These are phyloP conservation scores for Nebria ingens DNA, from an alignment of 1,140 invertebrate genomes.

Conservation along the genomic window DNA sequence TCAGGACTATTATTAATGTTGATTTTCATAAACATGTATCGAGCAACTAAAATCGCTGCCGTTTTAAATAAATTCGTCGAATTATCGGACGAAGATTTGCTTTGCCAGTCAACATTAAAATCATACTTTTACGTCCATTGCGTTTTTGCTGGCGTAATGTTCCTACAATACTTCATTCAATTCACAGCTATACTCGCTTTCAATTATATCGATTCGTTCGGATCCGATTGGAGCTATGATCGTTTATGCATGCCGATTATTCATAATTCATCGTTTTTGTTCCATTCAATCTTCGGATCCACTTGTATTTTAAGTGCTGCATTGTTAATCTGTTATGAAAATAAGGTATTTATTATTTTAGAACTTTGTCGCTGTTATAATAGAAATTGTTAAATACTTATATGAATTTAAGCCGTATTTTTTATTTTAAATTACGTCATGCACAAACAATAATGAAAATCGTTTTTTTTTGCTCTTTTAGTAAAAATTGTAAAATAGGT, in stretches of 20 bases:
- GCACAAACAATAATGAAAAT: too few relatives aligned
- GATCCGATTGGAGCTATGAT: neutral
- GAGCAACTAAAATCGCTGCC: neutral
- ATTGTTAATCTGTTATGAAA: neutral
- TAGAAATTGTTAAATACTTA: too few relatives aligned
- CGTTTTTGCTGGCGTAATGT: neutral
- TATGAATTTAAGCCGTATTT: too few relatives aligned
- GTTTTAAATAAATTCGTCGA: neutral
- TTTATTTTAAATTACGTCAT: too few relatives aligned
- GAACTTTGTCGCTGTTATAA: too few relatives aligned
- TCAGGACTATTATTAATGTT: neutral
- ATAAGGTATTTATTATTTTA: neutral
- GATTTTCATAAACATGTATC: neutral
- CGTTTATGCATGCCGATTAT: neutral
- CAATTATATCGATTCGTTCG: neutral
- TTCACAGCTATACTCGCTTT: neutral
- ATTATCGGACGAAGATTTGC: neutral
- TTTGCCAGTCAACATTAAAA: neutral
- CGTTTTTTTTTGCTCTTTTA: too few relatives aligned
- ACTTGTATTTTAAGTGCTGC: neutral
- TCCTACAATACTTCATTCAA: neutral
- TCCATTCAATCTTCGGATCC: conserved; percentile 2
- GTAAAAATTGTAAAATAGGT: too few relatives aligned
- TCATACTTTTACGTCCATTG: neutral
- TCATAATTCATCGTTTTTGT: conserved; percentile 1